Evolutionary conservation across 2,113 vertebrate species (phyloP), one percentile per base, ranked within the genome.

Genomic region (Corapipo altera): DNA sequence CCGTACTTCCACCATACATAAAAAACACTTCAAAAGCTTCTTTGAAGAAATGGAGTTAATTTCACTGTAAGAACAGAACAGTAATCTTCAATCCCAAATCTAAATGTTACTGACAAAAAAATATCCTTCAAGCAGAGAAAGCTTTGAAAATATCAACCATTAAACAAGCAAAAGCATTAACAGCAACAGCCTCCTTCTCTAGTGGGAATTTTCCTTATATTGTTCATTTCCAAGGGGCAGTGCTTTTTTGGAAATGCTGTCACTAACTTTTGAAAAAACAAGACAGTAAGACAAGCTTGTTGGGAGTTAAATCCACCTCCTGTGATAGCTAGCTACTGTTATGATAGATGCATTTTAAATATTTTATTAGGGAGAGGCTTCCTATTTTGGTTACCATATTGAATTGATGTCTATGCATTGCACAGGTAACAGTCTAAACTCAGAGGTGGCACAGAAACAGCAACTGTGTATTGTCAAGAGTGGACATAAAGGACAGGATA

Each of bases 11-110:
- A 69, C 62, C 37, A 57, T 33, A 27, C 81, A 71, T 65, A 69
- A 80, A 71, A 93, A 95, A 57, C 28, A 41, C 32, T 81, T 86
- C 49, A 87, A 92, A 92, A 92, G 48, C 76, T 72, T 88, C 48
- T 94, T 94, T 93, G 88, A 92, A 94, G 86, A 87, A 92, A 58
- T 23, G 3, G 72, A 93, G 69, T 64, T 83, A 85, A 94, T 94
- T 92, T 91, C 70, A 70, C 41, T 85, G 1, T 81, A 73, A 81
- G 79, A 96, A 77, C 65, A 88, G 91, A 88, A 70, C 14, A 49
- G 73, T 81, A 90, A 48, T 82, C 75, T 91, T 90, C 78, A 83
- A 52, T 65, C 48, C 27, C 37, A 65, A 84, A 61, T 78, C 51
- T 90, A 80, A 88, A 44, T 58, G 51, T 76, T 85, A 48, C 39